These are phyloP conservation scores for Griposia aprilina DNA, from an alignment of 2,888 invertebrate species.

Conservation along the genomic window DNA sequence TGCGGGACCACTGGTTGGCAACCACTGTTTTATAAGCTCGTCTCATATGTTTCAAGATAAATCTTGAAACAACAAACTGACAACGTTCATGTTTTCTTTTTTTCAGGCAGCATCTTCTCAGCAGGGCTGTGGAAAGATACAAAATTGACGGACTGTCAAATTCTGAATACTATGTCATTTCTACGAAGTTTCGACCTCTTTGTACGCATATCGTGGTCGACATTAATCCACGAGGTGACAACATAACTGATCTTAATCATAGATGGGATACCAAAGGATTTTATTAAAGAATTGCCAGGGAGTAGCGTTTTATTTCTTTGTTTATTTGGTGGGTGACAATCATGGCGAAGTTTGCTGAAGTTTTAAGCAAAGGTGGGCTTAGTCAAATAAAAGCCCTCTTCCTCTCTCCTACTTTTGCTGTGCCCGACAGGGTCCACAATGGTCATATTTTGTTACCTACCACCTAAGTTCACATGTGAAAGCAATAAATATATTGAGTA, in stretches of 20 bases:
- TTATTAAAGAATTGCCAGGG: slow-evolving; percentile 29
- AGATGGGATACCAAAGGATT: slow-evolving; percentile 23
- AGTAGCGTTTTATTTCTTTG: background rate
- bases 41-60: background rate
- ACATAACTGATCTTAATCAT: slow-evolving; percentile 52
- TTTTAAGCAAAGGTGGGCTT: background rate
- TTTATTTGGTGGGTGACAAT: background rate
- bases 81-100: slow-evolving; percentile 24
- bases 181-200: slow-evolving; percentile 91
- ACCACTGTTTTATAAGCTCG: background rate
- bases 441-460: too few relatives aligned
- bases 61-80: background rate
- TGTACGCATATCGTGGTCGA: slow-evolving; percentile 95
- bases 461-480: too few relatives aligned
- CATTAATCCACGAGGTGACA: slow-evolving; percentile 84
- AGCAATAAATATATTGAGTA: too few relatives aligned
- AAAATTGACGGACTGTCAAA: slow-evolving; percentile 95
- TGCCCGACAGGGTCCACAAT: too few relatives aligned
- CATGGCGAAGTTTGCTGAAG: background rate
- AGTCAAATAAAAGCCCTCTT: too few relatives aligned
- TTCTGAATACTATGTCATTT: slow-evolving; percentile 93
- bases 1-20: too few relatives aligned
- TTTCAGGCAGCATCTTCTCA: slow-evolving; percentile 94
- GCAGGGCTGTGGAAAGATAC: slow-evolving; percentile 93
- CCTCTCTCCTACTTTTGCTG: too few relatives aligned